Evolutionary conservation across 2,888 invertebrate species (phyloP), one percentile per base, ranked within the genome.

Genomic region (Tinea pellionella): DNA sequence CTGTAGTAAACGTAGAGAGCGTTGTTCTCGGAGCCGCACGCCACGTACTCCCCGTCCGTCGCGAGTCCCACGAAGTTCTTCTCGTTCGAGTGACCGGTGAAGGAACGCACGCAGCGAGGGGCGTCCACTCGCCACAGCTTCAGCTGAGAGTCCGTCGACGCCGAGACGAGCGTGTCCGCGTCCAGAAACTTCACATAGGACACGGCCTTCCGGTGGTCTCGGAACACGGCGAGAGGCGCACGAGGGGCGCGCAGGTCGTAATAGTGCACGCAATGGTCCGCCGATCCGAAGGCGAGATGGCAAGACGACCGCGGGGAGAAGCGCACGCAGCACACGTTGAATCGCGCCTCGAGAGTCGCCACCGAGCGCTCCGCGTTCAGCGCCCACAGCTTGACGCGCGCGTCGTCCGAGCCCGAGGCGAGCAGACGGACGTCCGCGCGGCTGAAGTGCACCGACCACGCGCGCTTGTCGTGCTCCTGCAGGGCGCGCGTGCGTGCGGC

Each of bases 391-490:
- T 97, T 97, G 29, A 98, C 97, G 72, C 94, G 90, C 2, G 96
- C 94, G 84, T 97, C 97, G 79, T 97, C 97, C 0, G 96, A 96
- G 0, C 96, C 97, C 0, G 96, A 96, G 0, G 97, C 97, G 62
- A 98, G 91, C 47, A 97, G 82, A 19, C 95, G 90, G 12, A 96
- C 95, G 77, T 98, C 97, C 24, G 95, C 93, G 66, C 93, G 91
- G 79, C 96, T 97, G 81, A 97, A 98, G 84, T 97, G 96, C 41
- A 98, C 97, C 66, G 96, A 96, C 97, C 98, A 98, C 77, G 96
- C 96, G 53, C 97, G 89, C 76, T 97, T 97, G 80, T 97, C 96
- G 81, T 98, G 98, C 76, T 97, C 97, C 77, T 66, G 73, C 60
- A 84, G 69, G 6, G 92, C 91, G 70, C 93, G 90, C 1, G 92